These are phyloP conservation scores for Agrotis ipsilon DNA, from an alignment of 2,888 invertebrate genomes.

Conservation along the genomic window DNA sequence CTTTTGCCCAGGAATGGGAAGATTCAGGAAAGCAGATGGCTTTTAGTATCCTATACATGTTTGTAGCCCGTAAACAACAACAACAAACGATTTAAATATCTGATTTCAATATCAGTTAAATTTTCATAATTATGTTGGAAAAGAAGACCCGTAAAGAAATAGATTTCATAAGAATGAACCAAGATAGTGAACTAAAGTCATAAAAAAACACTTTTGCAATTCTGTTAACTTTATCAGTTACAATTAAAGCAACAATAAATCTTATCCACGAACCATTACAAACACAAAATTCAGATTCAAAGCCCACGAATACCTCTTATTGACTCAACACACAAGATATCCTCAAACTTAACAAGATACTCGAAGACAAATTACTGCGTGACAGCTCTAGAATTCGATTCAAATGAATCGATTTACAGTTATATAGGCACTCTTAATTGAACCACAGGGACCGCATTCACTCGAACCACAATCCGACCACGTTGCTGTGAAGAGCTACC, in stretches of 20 bases:
- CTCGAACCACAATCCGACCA: conserved; percentile 64
- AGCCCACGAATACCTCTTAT: conserved; percentile 17
- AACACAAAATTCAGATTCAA: conserved; percentile 6
- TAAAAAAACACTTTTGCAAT: no score
- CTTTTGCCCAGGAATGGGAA: no score
- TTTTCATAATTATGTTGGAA: no score
- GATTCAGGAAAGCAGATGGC: no score
- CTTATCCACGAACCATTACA: background rate
- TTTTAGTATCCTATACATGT: no score
- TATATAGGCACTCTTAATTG: conserved; percentile 67
- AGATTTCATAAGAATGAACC: no score
- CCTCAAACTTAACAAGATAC: conserved; percentile 47
- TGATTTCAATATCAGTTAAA: no score
- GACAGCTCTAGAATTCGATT: conserved; percentile 61
- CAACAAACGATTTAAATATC: no score
- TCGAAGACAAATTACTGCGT: conserved; percentile 62
- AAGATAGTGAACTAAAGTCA: no score
- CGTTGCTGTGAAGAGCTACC: conserved; percentile 65
- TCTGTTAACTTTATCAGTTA: background rate
- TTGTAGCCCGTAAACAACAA: no score
- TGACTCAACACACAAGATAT: conserved; percentile 47
- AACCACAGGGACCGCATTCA: conserved; percentile 64
- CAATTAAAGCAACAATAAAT: background rate
- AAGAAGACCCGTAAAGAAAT: no score
- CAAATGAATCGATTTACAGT: conserved; percentile 64